Evolutionary conservation across 1,140 invertebrate species (phyloP).

Genomic region (Papilio dardanus): DNA sequence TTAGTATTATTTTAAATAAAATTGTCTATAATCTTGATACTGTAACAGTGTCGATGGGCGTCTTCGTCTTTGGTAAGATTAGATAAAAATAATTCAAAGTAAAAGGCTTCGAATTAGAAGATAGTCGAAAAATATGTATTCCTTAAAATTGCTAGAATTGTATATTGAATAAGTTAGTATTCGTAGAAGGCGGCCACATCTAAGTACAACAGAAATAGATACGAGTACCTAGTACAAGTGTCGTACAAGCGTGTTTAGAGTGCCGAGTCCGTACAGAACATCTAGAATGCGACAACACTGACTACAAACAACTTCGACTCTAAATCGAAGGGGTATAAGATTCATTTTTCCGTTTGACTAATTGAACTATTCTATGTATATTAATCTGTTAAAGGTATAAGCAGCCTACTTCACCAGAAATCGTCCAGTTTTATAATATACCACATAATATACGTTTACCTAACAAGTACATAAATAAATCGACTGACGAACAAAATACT

Average conservation of each 20-base stretch:
- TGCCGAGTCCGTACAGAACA: constrained; percentile 59
- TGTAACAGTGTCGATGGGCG: background rate
- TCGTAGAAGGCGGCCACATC: background rate
- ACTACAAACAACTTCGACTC: constrained; percentile 52
- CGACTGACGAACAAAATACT: background rate
- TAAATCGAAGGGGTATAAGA: constrained; percentile 44
- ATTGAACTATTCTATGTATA: constrained; percentile 22
- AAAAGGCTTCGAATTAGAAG: constrained; percentile 16
- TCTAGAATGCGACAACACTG: constrained; percentile 63
- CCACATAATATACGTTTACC: constrained; percentile 5
- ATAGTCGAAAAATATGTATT: constrained; percentile 8
- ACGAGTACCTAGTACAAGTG: background rate
- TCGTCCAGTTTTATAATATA: background rate
- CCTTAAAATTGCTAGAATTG: constrained; percentile 4
- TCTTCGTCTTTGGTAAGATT: background rate
- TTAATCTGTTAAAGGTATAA: constrained; percentile 40
- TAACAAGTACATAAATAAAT: background rate
- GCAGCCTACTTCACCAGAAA: constrained; percentile 24
- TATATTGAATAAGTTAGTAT: background rate
- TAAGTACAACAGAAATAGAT: constrained; percentile 10
- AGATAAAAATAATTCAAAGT: background rate
- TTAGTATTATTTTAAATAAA: background rate
- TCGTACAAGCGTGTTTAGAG: constrained; percentile 49
- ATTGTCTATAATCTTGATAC: background rate
- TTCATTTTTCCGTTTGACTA: constrained; percentile 27